Base-by-base conservation (phyloP, 2,888 invertebrate species). In the Cryptus viduatorius region DNA sequence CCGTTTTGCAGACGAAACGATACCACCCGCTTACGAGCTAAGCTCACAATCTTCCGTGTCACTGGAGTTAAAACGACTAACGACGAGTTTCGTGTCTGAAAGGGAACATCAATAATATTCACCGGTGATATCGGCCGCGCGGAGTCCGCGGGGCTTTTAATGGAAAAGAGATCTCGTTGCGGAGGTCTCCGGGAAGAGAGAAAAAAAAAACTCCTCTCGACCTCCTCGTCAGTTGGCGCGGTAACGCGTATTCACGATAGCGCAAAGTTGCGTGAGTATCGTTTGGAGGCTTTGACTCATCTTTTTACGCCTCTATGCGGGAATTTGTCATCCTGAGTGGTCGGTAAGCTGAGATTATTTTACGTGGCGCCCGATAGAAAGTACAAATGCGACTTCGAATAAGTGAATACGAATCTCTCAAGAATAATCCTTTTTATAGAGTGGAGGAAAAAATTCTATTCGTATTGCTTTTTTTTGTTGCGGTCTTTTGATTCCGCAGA, bases 41-140 rank as follows among this genome's bases (percentile, higher is more conserved):
- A 73, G 73, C 73, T 73, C 46, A 46, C 73, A 73, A 73, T 73
- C 73, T 73, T 29, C 61, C 12, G 16, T 10, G 77, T 37, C 56
- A 61, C 56, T 46, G 73, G 44, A 61, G 61, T 61, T 44, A 61
- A 16, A 48, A 73, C 73, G 67, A 48, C 73, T 61, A 59, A 61
- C 73, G 73, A 73, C 61, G 24, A 42, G 61, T 61, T 16, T 61
- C 59, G 44, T 59, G 67, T 78, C 79, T 84, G 82, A 79, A 82
- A 86, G 84, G 82, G 56, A 73, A 78, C 86, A 86, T 86, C 86
- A 84, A 84, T 86, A 86, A 86, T 80, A 86, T 79, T 82, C 79
- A 46, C 46, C 53, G 56, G 61, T 44, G 50, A 71, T 73, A 83
- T 81, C 69, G 75, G 42, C 44, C 59, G 59, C 59, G 29, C n/a